phyloP scores from a whole-genome alignment of 2,888 invertebrate genomes.

The Drosophila anomalipes region DNA sequence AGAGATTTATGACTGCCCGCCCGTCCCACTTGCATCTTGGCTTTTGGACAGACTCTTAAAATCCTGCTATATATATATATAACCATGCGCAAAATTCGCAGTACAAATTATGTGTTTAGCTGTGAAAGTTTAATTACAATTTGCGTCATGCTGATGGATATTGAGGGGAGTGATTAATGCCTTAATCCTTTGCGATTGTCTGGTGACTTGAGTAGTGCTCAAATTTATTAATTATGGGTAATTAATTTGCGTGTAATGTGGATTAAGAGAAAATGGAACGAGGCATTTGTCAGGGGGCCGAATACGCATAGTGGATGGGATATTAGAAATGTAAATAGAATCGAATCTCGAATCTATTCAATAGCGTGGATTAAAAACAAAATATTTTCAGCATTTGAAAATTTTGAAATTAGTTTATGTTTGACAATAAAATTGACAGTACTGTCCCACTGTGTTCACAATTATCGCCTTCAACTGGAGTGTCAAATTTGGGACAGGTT shows the following conservation, averaged over 20 bases:
- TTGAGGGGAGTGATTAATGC: constrained; percentile 59
- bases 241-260: constrained; percentile 52
- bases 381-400: background rate
- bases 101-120: constrained; percentile 67
- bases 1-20: constrained; percentile 61
- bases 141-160: constrained; percentile 34
- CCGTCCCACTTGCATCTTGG: constrained; percentile 5
- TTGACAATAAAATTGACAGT: background rate
- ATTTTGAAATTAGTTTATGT: no score
- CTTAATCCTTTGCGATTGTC: constrained; percentile 39
- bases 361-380: no score
- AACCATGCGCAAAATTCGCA: constrained; percentile 19
- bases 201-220: constrained; percentile 47
- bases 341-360: background rate
- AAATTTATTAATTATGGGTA: constrained; percentile 69
- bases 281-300: background rate
- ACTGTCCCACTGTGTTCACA: constrained; percentile 26
- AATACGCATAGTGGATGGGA: background rate
- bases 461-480: constrained; percentile 1
- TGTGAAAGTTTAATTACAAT: constrained; percentile 59
- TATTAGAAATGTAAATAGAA: background rate
- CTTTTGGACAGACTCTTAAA: constrained; percentile 25
- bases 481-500: constrained; percentile 37
- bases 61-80: background rate
- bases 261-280: constrained; percentile 11